Evolutionary conservation across 2,113 vertebrate genomes (phyloP).

Genomic region (Mormyrus iriodes): DNA sequence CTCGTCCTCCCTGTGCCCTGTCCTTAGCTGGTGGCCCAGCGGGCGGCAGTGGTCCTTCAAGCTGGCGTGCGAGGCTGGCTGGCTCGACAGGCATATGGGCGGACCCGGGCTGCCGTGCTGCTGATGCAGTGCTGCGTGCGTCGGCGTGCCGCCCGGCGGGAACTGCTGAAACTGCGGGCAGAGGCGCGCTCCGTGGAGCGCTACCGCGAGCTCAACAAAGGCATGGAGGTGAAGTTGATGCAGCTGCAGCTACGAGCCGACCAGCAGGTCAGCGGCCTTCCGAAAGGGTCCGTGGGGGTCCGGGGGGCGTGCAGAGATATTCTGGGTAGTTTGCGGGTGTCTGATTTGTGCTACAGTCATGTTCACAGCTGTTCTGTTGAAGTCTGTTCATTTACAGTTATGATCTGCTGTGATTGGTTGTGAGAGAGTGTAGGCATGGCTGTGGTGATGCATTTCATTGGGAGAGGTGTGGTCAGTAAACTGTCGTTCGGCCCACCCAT

Average conservation of each 20-base stretch:
- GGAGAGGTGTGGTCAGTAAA: neutral
- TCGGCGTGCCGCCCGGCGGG: constrained; percentile 46
- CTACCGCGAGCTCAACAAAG: constrained; percentile 64
- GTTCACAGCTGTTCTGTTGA: neutral
- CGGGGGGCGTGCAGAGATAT: neutral
- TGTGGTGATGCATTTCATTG: neutral
- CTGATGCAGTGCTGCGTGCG: constrained; percentile 65
- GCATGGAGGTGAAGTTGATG: constrained; percentile 69
- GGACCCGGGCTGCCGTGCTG: constrained; percentile 40
- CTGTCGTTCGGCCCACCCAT: neutral
- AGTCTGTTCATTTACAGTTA: neutral
- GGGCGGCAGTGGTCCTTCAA: constrained; percentile 54
- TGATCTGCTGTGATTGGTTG: neutral
- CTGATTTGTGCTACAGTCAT: neutral
- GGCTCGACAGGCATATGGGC: constrained; percentile 41
- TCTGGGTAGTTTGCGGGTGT: neutral
- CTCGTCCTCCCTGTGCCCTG: neutral
- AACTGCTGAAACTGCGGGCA: constrained; percentile 51
- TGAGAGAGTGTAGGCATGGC: neutral
- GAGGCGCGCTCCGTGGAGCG: constrained; percentile 58
- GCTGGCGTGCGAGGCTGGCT: constrained; percentile 61
- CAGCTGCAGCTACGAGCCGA: constrained; percentile 65
- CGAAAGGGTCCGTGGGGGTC: neutral
- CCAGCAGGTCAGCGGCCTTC: constrained; percentile 45
- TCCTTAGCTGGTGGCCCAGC: constrained; percentile 49